A percentile compares a stretch with the other conserved stretches of the same genome.
Evolutionary conservation across 1,140 invertebrate species (phyloP).

Genomic region (Philopotamus ludificatus): DNA sequence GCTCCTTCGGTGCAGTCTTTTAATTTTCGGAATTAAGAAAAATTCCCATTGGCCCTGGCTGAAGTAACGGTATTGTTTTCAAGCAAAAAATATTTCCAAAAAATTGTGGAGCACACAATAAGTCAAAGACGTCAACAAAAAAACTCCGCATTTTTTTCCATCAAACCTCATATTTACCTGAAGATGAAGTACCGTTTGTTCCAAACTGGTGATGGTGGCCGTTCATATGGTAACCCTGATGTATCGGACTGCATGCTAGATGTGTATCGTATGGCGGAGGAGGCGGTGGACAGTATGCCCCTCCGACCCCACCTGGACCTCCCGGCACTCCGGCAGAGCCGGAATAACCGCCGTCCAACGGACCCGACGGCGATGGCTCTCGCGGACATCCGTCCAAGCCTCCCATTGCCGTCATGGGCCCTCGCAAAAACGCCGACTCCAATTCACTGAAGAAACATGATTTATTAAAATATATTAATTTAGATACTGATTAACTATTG

Average conservation of each 20-base stretch:
- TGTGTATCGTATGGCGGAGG: slow-evolving; percentile 20
- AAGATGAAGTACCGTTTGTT: slow-evolving; percentile 28
- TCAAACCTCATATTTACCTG: too few relatives aligned
- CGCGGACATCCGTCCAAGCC: slow-evolving; percentile 33
- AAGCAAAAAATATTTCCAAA: too few relatives aligned
- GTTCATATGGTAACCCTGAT: slow-evolving; percentile 40
- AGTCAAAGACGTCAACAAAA: neutral
- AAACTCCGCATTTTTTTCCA: too few relatives aligned
- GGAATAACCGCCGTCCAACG: slow-evolving; percentile 5
- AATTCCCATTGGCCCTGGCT: too few relatives aligned
- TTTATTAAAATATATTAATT: neutral
- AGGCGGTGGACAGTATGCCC: slow-evolving; percentile 27
- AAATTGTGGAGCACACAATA: neutral
- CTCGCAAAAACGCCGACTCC: slow-evolving; percentile 38
- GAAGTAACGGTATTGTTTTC: too few relatives aligned
- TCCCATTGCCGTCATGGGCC: slow-evolving; percentile 36
- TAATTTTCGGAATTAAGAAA: too few relatives aligned
- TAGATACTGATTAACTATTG: neutral
- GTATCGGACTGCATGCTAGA: slow-evolving; percentile 34
- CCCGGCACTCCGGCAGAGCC: neutral
- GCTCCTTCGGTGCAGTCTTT: too few relatives aligned
- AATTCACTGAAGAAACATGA: slow-evolving; percentile 30
- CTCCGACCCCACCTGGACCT: neutral
- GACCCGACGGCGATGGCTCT: slow-evolving; percentile 29
- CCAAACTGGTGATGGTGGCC: slow-evolving; percentile 32